These are phyloP conservation scores for Corythornis vintsioides DNA, from an alignment of 2,113 vertebrate genomes.

Conservation along the genomic window DNA sequence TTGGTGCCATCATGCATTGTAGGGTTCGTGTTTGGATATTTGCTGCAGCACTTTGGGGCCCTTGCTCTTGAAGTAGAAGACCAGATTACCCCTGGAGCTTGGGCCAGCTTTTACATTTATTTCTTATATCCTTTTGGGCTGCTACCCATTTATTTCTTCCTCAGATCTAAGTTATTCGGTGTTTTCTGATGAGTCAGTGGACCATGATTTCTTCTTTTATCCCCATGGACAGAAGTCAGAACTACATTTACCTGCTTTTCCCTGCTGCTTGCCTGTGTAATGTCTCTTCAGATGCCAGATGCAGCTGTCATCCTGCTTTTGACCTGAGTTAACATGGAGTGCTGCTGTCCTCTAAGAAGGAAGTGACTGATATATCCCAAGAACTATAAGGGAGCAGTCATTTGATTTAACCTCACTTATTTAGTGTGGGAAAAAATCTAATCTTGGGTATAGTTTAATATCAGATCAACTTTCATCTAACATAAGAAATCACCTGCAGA, in stretches of 20 bases:
- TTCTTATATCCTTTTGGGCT: background rate
- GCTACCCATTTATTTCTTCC: background rate
- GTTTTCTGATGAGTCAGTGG: background rate
- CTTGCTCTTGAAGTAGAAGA: background rate
- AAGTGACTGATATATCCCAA: background rate
- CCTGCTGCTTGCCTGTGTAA: background rate
- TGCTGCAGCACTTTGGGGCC: background rate
- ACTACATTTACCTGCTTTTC: background rate
- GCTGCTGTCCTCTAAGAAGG: background rate
- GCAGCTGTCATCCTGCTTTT: background rate
- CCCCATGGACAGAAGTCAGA: background rate
- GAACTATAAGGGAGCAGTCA: background rate
- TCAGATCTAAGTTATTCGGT: background rate
- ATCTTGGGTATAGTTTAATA: background rate
- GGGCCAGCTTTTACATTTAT: background rate
- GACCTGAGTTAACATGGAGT: background rate
- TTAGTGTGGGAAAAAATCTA: background rate
- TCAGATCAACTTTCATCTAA: background rate
- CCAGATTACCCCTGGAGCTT: background rate
- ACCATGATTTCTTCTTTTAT: background rate
- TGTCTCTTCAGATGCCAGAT: background rate
- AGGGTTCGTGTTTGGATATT: background rate
- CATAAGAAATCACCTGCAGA: background rate
- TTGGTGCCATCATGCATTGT: background rate
- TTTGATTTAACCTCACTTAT: constrained; percentile 1